Evolutionary conservation across 2,888 invertebrate species (phyloP).

Genomic region (Himalopsyche tibetana): DNA sequence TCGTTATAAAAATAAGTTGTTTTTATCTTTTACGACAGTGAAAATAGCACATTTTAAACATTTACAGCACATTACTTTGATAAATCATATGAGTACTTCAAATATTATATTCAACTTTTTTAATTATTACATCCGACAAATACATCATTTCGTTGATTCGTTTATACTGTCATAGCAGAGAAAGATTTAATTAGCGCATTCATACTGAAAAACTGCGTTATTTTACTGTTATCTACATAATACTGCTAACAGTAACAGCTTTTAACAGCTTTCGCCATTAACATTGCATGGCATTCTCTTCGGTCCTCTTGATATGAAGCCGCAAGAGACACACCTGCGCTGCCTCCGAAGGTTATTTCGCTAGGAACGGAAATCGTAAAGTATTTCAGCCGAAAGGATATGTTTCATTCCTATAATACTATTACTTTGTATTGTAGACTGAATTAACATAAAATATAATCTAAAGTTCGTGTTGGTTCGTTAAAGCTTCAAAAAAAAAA

Average conservation of each 20-base stretch:
- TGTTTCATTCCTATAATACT: too few species aligned
- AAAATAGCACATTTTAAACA: too few species aligned
- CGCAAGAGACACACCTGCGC: slow-evolving; percentile 2
- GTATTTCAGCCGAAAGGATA: too few species aligned
- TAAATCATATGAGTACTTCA: too few species aligned
- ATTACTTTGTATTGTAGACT: too few species aligned
- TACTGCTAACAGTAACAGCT: not conserved
- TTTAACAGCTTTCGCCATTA: not conserved
- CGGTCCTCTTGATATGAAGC: not conserved
- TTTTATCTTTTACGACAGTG: too few species aligned
- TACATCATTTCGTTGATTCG: not conserved
- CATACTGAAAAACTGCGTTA: too few species aligned
- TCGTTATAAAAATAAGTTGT: too few species aligned
- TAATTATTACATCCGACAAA: slow-evolving; percentile 32
- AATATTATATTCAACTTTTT: not conserved
- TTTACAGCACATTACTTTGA: too few species aligned
- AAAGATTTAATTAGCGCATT: not conserved
- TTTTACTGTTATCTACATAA: not conserved
- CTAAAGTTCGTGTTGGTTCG: too few species aligned
- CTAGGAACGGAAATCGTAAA: not conserved
- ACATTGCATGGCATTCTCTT: not conserved
- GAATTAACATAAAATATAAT: too few species aligned
- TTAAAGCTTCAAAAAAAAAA: too few species aligned
- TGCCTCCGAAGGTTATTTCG: not conserved
- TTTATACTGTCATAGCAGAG: not conserved